Evolutionary conservation across 1,140 invertebrate species (phyloP).

Genomic region (Neotoxoptera formosana): DNA sequence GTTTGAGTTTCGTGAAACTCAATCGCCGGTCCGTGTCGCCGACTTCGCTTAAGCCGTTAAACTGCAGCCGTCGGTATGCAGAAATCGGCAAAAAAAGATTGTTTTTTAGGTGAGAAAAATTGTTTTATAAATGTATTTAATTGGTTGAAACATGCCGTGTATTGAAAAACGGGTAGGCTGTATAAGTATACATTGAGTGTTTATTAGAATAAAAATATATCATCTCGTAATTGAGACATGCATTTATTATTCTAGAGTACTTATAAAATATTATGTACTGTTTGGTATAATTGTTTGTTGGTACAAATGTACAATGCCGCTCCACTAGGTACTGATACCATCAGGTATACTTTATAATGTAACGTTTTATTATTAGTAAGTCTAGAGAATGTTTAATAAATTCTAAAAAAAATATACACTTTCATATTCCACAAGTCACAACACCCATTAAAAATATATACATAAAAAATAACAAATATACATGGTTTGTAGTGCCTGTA

Average conservation of each 20-base stretch:
- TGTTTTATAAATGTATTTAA: not conserved
- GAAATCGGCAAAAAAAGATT: slow-evolving; percentile 45
- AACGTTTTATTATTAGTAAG: not conserved
- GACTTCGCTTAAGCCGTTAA: slow-evolving; percentile 45
- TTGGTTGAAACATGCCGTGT: not conserved
- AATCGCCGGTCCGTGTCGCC: slow-evolving; percentile 49
- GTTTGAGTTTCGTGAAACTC: slow-evolving; percentile 50
- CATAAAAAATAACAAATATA: not conserved
- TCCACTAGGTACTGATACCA: not conserved
- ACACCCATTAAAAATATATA: not conserved
- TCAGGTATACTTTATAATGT: not conserved
- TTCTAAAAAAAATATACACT: not conserved
- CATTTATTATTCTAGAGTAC: not conserved
- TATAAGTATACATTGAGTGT: not conserved
- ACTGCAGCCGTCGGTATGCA: slow-evolving; percentile 49
- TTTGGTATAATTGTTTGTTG: not conserved
- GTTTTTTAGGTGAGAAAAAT: slow-evolving; percentile 53
- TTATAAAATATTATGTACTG: not conserved
- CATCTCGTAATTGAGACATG: not conserved
- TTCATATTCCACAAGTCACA: not conserved
- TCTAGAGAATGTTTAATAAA: not conserved
- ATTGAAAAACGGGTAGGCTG: not conserved
- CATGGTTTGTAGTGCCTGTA: not conserved
- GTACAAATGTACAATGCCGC: not conserved
- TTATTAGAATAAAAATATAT: not conserved